These are phyloP conservation scores for Jordanella pulchra DNA, from an alignment of 2,797 vertebrate species.

Conservation along the genomic window DNA sequence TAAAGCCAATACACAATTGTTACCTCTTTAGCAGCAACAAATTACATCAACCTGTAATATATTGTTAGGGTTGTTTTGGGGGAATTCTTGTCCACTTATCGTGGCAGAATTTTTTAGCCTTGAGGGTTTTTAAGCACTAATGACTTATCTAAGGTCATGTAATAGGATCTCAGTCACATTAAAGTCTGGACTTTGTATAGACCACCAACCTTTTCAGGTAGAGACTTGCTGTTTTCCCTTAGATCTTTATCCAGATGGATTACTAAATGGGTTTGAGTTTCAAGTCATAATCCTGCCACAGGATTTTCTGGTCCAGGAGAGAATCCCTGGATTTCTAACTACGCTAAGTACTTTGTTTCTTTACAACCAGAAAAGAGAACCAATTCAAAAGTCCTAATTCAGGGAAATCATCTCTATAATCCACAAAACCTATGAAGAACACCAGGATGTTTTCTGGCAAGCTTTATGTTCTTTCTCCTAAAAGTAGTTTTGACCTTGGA, in stretches of 20 bases:
- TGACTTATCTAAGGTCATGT: background rate
- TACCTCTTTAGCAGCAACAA: background rate
- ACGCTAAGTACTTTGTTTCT: background rate
- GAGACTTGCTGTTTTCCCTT: background rate
- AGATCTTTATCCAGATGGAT: too few species aligned
- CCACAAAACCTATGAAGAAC: too few species aligned
- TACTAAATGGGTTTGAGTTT: background rate
- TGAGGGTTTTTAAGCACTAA: too few species aligned
- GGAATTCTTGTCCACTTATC: background rate
- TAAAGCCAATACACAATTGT: background rate
- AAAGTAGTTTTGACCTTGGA: too few species aligned
- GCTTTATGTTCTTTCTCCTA: too few species aligned
- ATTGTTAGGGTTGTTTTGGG: background rate
- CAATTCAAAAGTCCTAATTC: background rate
- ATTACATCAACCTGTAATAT: background rate
- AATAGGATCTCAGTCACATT: background rate
- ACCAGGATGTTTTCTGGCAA: too few species aligned
- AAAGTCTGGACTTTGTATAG: background rate
- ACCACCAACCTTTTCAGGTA: background rate
- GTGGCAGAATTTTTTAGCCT: background rate
- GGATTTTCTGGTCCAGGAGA: background rate
- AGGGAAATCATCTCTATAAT: too few species aligned
- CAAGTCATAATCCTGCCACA: background rate
- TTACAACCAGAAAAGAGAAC: background rate
- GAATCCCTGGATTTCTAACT: background rate